Base-by-base conservation (phyloP, 2,113 vertebrate genomes). In the Struthidea cinerea region DNA sequence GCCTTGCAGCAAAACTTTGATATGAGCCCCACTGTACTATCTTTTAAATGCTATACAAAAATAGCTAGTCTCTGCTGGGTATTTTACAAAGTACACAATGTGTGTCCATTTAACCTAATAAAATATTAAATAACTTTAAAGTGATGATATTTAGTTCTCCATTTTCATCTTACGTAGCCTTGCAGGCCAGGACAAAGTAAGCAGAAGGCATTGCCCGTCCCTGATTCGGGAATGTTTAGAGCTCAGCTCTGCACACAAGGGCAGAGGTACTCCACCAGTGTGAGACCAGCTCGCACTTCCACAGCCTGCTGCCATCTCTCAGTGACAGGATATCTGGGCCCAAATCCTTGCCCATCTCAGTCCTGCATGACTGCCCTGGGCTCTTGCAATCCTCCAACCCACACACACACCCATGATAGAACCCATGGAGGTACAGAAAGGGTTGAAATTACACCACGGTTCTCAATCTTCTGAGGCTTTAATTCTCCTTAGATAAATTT, bases 91-190 rank as follows among this genome's bases (percentile, higher is more conserved):
- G 84, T 18, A 95, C 60, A 81, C 65, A 60, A 55, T 61, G 74
- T 42, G 55, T 61, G 77, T 80, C 93, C 83, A 96, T 97, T 96
- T 95, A 94, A 73, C 83, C 88, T 96, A 96, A 95, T 96, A 86
- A 94, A 96, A 97, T 96, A 90, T 93, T 97, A 92, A 97, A 55
- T 95, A 96, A 94, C 83, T 61, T 93, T 90, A 94, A 90, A 91
- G 63, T 57, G 26, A 83, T 47, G 82, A 59, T 74, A 80, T 74
- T 85, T 78, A 70, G 42, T 50, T 90, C 59, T 93, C 67, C 24
- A 37, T 92, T 86, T 88, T 67, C 63, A 88, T 30, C 30, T 53
- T 47, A 41, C 1, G 0, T 27, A 47, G 68, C 24, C 39, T 67
- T 41, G 21, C 22, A 21, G 33, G 44, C 8, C 0, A 0, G 42